Base-by-base conservation (phyloP, 2,888 invertebrate species). In the Platycheirus albimanus region DNA sequence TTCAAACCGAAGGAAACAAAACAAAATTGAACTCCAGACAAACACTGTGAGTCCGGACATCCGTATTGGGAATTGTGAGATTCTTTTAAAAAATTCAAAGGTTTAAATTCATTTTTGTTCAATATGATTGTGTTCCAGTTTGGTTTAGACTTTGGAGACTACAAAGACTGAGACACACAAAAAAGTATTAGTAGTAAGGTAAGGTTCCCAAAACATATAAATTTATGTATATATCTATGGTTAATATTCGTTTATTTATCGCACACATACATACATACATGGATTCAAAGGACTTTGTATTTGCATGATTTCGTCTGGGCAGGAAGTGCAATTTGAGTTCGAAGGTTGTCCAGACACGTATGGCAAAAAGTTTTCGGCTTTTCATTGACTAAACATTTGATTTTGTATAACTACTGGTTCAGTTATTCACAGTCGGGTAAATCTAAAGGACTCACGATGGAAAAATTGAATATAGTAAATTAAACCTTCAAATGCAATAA, bases 21-120 rank as follows among this genome's bases (percentile, higher is more conserved):
- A 28, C 67, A 43, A 61, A 8, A 15, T 7, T 24, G 3, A 19
- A 6, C 15, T 41, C 49, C 51, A 75, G 56, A 66, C 75, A 11
- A 52, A 54, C 33, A n/a, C n/a, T n/a, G n/a, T 47, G 10, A 61
- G 70, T 70, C 81, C 80, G 81, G 81, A 81, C 81, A 77, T 81
- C 77, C 81, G 76, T 41, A 80, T 49, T 19, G 58, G 56, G 38
- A 80, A 66, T n/a, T 76, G 28, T 52, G 58, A 24, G 58, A 58
- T 54, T 69, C 47, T 15, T 19, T n/a, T 49, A 38, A 51, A 30
- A 24, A 45, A 3, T 8, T 54, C 15, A 19, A 56, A 30, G 51
- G 51, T 17, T 45, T 10, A 54, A 13, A 24, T 33, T 8, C 8
- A 33, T 54, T 11, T 24, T 13, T 41, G 19, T 56, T 24, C 0